A percentile compares a stretch with the other conserved stretches of the same genome.
These are phyloP conservation scores for Anguilla anguilla DNA, from an alignment of 2,797 vertebrate species.

Conservation along the genomic window DNA sequence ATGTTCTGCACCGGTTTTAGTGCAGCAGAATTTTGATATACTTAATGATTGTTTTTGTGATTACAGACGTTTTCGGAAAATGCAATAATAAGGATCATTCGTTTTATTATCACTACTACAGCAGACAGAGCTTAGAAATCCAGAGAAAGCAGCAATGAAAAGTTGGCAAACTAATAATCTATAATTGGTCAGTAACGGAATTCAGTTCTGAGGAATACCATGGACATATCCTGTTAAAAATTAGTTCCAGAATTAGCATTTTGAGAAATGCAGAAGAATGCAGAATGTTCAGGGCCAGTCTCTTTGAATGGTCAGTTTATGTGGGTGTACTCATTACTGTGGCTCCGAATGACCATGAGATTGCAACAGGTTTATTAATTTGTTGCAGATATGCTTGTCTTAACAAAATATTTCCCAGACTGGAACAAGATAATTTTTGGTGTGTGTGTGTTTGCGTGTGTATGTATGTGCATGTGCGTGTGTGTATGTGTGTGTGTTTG, in stretches of 20 bases:
- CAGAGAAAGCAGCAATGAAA: background rate
- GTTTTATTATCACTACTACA: background rate
- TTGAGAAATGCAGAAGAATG: background rate
- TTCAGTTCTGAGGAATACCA: background rate
- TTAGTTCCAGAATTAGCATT: background rate
- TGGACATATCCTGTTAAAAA: background rate
- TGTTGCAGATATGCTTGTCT: background rate
- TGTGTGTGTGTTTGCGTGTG: background rate
- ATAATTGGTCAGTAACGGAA: background rate
- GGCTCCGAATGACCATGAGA: background rate
- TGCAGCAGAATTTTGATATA: background rate
- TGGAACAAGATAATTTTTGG: background rate
- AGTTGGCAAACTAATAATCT: background rate
- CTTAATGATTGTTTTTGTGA: background rate
- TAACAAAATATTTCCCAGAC: constrained; percentile 6
- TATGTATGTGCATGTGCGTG: background rate
- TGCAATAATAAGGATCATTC: background rate
- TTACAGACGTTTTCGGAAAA: background rate
- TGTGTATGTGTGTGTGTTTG: background rate
- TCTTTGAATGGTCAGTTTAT: background rate
- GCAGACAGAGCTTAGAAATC: background rate
- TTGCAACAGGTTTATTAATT: background rate
- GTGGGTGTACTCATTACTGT: background rate
- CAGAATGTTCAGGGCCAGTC: background rate
- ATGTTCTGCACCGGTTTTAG: background rate